Evolutionary conservation across 2,797 vertebrate species (phyloP), one percentile per base, ranked within the genome.

Genomic region (Melanotaenia trifasciata): DNA sequence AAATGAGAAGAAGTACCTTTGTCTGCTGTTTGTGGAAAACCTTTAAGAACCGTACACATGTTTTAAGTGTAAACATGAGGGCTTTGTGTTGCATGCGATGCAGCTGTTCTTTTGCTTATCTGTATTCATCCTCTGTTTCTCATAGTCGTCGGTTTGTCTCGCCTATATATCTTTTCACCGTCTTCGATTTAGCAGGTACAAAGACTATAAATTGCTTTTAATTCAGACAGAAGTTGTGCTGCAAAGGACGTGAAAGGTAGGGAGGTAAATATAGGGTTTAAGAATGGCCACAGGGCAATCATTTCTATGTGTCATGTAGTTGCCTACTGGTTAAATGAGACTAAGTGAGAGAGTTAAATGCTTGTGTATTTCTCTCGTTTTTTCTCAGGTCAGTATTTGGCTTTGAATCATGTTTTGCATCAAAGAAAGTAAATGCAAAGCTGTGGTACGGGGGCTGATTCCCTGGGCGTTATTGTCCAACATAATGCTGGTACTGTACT

Each of bases 401-500:
- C 2, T n/a, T 67, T 38, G 18, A 43, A 84, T 0, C 9, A 92
- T 96, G 95, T 82, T 58, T 70, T 79, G 69, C 11, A 77, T 89
- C 74, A 84, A 38, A 70, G 40, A 85, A 85, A 93, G 82, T 58
- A 93, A 84, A 78, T 94, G 92, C 87, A 87, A 67, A 51, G 92
- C 91, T 59, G 80, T 93, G 80, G 86, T 87, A 61, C 95, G 94
- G 82, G 89, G 93, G 35, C 82, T 96, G 32, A 1, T 95, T 63
- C 88, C 97, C 64, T 97, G 95, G 13, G 86, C 94, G 0, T 89
- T 96, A 32, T 66, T 98, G 78, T 94, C 94, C 82, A 96, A 95
- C 76, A 84, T 96, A 79, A 93, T 96, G 78, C 85, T 97, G 83
- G 79, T 95, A 53, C 85, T 98, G 4, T 98, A 98, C 89, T 94